Base-by-base conservation (phyloP, 1,140 invertebrate species). In the Cydia fagiglandana region DNA sequence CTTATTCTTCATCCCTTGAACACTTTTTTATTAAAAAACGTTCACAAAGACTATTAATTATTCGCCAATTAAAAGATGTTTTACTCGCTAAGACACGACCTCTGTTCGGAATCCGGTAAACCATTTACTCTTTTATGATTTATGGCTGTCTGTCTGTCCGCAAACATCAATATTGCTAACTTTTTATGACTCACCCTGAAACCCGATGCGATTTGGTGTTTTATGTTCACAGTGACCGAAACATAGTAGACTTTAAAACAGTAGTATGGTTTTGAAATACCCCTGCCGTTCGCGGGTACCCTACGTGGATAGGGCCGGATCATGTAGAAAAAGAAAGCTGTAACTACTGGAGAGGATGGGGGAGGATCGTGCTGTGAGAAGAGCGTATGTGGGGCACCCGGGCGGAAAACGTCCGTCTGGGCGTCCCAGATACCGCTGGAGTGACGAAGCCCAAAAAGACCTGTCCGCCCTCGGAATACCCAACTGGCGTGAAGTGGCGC, bases 131-230 rank as follows among this genome's bases (percentile, higher is more conserved):
- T 34, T 28, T 38, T 70, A 70, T 38, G 66, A 70, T 38, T 70
- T 70, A 70, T 70, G 4, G 30, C 30, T 10, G 13, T 66, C 41
- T 45, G 41, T 34, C 10, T 68, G 13, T 68, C n/a, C 9, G n/a
- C 38, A 41, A 70, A 70, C 66, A 38, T 70, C 66, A 70, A 70
- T 38, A 70, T 70, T 70, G 66, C n/a, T 41, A 34, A 38, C 30
- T 70, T 70, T 70, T 70, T 70, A 70, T 70, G 66, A 20, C 66
- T 15, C 24, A 38, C 64, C 28, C 61, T 41, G 66, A 41, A 70
- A 70, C 66, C 34, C 66, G 34, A 41, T 70, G 34, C 34, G 15
- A 24, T 17, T 7, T 70, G n/a, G 30, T 17, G 30, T 70, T 38
- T 70, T 41, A 70, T 17, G 24, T 38, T 13, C 6, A 20, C 34